Conservation (phyloP, 2,113 vertebrate genomes). For the Prionailurus viverrinus region DNA sequence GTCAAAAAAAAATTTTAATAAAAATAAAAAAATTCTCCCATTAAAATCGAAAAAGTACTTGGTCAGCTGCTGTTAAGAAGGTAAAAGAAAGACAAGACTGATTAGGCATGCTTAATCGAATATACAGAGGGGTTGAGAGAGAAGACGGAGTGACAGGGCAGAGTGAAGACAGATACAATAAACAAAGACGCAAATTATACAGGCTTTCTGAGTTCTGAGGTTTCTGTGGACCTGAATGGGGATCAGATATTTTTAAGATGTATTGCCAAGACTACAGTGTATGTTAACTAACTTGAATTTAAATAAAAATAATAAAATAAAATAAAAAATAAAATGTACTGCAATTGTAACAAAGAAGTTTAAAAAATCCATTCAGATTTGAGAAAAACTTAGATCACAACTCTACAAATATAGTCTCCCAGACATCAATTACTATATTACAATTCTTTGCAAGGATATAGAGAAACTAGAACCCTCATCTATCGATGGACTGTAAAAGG, state of each 20-base stretch:
- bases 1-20: no score
- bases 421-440: not conserved
- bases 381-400: constrained; percentile 1
- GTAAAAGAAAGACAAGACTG: constrained; percentile 12
- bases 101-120: not conserved
- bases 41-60: constrained; percentile 40
- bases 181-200: not conserved
- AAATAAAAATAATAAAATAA: no score
- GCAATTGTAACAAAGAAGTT: not conserved
- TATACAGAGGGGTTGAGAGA: constrained; percentile 6
- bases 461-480: not conserved
- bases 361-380: not conserved
- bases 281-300: no score
- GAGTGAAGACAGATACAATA: not conserved
- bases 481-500: not conserved
- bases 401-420: not conserved
- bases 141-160: not conserved
- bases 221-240: not conserved
- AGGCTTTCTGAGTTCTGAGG: not conserved
- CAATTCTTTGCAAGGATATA: not conserved
- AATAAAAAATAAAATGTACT: not conserved
- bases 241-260: constrained; percentile 26
- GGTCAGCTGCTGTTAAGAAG: not conserved
- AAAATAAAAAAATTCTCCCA: not conserved
- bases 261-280: not conserved